phyloP scores from a whole-genome alignment of 2,888 invertebrate genomes.

The Tipula unca region DNA sequence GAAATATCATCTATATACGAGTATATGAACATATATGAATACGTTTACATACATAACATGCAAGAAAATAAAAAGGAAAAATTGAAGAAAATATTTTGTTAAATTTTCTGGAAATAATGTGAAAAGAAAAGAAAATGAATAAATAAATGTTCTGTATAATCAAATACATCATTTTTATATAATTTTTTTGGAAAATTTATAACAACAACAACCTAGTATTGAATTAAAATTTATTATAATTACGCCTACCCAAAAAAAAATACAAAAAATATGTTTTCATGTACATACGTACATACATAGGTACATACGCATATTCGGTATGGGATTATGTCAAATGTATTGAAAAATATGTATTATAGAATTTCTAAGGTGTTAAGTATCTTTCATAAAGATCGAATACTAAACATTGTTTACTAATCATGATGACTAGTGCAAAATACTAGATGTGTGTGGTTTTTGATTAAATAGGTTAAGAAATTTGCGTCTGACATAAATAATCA shows the following conservation, averaged over 20 bases:
- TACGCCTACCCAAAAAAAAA: neutral
- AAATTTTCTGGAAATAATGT: neutral
- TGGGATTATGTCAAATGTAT: neutral
- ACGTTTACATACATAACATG: neutral
- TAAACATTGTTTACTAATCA: neutral
- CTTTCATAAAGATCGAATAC: neutral
- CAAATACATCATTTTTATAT: neutral
- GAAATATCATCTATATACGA: neutral
- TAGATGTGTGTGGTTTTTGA: neutral
- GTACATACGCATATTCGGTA: too few species aligned
- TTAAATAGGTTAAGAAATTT: too few species aligned
- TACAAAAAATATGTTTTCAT: neutral
- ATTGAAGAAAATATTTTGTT: neutral
- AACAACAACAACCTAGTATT: neutral
- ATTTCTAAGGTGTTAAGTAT: neutral
- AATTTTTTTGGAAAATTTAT: neutral
- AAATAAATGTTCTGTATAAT: slow-evolving; percentile 14
- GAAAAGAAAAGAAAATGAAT: neutral
- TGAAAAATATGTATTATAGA: neutral
- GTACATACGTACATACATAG: neutral
- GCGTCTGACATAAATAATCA: too few species aligned
- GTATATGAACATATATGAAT: too few species aligned
- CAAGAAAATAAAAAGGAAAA: neutral
- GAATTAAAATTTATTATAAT: slow-evolving; percentile 14
- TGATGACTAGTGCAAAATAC: neutral